Evolutionary conservation across 2,797 vertebrate genomes (phyloP), one percentile per base, ranked within the genome.

Genomic region (Parauchenoglanis punctatus): DNA sequence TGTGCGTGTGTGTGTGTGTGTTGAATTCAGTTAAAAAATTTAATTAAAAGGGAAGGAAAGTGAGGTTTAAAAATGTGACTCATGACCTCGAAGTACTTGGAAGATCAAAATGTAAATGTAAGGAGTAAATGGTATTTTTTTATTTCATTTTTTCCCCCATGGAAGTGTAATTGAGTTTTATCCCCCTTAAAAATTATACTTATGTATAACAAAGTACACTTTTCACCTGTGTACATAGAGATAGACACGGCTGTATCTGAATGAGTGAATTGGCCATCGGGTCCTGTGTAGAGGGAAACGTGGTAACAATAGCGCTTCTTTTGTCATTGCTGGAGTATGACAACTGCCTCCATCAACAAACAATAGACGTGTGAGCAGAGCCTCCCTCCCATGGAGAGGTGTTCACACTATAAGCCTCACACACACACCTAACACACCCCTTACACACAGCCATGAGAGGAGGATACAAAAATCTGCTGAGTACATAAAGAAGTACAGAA

Each of bases 241-340:
- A 31, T 95, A 96, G 96, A 96, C 95, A 95, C 95, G 94, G 95
- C 95, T 95, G 95, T 95, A 95, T 96, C 95, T 96, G 95, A 94
- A 95, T 94, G 93, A 93, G 93, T 58, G 95, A 96, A 96, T 94
- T 96, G 95, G 93, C 93, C 93, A 92, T 93, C 92, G 93, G 95
- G 95, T 96, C 94, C 95, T 95, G 95, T 93, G 91, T 93, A 93
- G 95, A 94, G 94, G 95, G 95, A 96, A 96, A 96, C 95, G 96
- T 90, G 91, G 89, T 94, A 40, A 82, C 81, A 94, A 96, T 96
- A 95, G 94, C 91, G 90, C 89, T 93, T 94, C 94, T 95, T 95
- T 95, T 95, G 94, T 96, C 95, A 92, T 90, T 94, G 93, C 95
- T 93, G 40, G 93, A 95, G 96, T 96, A 96, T 96, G 97, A 95